Evolutionary conservation across 2,888 invertebrate species (phyloP).

Genomic region (Marasmarcha lunaedactyla): DNA sequence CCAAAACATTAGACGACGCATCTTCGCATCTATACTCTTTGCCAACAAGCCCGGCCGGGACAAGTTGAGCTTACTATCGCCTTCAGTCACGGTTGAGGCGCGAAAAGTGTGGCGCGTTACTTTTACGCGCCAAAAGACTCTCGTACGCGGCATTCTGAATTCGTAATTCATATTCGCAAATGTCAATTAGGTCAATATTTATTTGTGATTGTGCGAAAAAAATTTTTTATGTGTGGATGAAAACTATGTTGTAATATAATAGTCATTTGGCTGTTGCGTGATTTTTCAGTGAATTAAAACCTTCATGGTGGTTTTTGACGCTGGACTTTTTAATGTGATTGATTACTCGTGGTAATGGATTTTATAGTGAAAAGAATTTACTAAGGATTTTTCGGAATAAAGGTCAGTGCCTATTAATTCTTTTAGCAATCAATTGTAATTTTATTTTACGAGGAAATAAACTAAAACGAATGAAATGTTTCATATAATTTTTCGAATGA

Average conservation of each 20-base stretch:
- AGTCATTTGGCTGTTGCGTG: constrained; percentile 6
- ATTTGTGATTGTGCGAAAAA: not conserved
- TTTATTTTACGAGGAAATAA: too few species aligned
- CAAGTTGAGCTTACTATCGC: constrained; percentile 46
- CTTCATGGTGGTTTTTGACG: constrained; percentile 10
- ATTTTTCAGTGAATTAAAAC: constrained; percentile 12
- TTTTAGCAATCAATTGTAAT: too few species aligned
- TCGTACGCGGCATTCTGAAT: not conserved
- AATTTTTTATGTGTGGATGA: not conserved
- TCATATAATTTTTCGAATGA: too few species aligned
- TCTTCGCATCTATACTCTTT: constrained; percentile 34
- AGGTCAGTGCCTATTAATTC: constrained; percentile 10
- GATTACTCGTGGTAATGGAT: constrained; percentile 13
- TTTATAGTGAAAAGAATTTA: not conserved
- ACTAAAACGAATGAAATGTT: too few species aligned
- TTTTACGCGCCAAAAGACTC: constrained; percentile 14
- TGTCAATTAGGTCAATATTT: not conserved
- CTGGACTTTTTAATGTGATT: constrained; percentile 16
- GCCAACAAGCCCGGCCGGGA: constrained; percentile 53
- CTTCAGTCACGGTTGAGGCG: constrained; percentile 50
- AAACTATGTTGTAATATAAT: not conserved
- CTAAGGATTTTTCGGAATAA: constrained; percentile 3
- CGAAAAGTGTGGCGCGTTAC: constrained; percentile 11
- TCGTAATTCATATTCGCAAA: not conserved
- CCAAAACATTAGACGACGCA: not conserved